Evolutionary conservation across 2,888 invertebrate genomes (phyloP).

Genomic region (Bombyx huttoni): DNA sequence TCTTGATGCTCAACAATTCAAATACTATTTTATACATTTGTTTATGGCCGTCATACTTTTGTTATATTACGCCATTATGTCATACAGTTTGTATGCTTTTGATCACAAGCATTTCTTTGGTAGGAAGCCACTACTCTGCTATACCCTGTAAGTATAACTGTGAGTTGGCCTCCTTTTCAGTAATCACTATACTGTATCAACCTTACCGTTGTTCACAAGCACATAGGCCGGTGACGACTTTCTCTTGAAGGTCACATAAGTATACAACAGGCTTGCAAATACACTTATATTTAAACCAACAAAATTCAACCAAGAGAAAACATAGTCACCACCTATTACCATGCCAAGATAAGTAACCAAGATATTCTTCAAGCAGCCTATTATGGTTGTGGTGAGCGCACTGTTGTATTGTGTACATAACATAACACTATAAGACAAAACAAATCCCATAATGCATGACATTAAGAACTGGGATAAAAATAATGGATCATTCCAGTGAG

Average conservation of each 20-base stretch:
- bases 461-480: slow-evolving; percentile 87
- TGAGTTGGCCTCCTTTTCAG: slow-evolving; percentile 21
- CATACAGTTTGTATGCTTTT: not conserved
- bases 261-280: slow-evolving; percentile 86
- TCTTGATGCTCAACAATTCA: not conserved
- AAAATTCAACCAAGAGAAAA: slow-evolving; percentile 95
- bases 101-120: slow-evolving; percentile 27
- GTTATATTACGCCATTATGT: not conserved
- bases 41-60: not conserved
- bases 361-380: slow-evolving; percentile 98
- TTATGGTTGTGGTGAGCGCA: slow-evolving; percentile 98
- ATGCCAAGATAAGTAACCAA: slow-evolving; percentile 98
- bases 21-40: not conserved
- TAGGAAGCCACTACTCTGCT: slow-evolving; percentile 31
- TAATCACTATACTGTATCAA: slow-evolving; percentile 49
- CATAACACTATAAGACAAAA: slow-evolving; percentile 94
- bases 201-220: slow-evolving; percentile 38
- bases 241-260: slow-evolving; percentile 86
- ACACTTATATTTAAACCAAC: slow-evolving; percentile 96
- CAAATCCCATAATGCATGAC: slow-evolving; percentile 97
- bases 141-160: slow-evolving; percentile 27
- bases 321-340: slow-evolving; percentile 98
- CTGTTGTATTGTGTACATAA: slow-evolving; percentile 97
- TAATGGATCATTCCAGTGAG: slow-evolving; percentile 80
- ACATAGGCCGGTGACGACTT: slow-evolving; percentile 55